These are phyloP conservation scores for Aplocera efformata DNA, from an alignment of 2,888 invertebrate species.

Conservation along the genomic window DNA sequence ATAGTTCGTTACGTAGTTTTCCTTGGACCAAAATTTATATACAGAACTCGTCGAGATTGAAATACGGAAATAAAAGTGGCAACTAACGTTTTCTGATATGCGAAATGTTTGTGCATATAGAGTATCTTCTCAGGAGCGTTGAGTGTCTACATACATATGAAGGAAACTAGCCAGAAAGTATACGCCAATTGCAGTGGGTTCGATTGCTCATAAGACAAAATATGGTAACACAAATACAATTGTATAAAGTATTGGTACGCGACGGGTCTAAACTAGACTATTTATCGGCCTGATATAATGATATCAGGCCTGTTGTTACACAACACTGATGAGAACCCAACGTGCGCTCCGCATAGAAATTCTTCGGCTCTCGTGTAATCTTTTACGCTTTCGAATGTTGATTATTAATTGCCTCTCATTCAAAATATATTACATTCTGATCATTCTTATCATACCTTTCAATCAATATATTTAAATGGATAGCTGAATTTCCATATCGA, in stretches of 20 bases:
- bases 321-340: slow-evolving; percentile 41
- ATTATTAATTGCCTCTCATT: slow-evolving; percentile 71
- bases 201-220: too few relatives aligned
- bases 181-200: too few relatives aligned
- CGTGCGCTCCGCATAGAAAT: slow-evolving; percentile 51
- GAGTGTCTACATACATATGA: too few relatives aligned
- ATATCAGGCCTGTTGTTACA: slow-evolving; percentile 49
- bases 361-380: slow-evolving; percentile 66
- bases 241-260: background rate
- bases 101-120: too few relatives aligned
- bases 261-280: slow-evolving; percentile 29
- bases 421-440: slow-evolving; percentile 64
- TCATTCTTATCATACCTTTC: slow-evolving; percentile 52
- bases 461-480: slow-evolving; percentile 42
- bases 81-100: too few relatives aligned
- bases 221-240: too few relatives aligned
- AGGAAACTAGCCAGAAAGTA: too few relatives aligned
- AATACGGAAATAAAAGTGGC: too few relatives aligned
- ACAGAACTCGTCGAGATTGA: too few relatives aligned
- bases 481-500: slow-evolving; percentile 26
- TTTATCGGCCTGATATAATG: slow-evolving; percentile 55
- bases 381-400: slow-evolving; percentile 72
- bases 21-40: too few relatives aligned
- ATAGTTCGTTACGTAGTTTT: too few relatives aligned
- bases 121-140: too few relatives aligned